Base-by-base conservation (phyloP, 1,140 invertebrate species). In the Penaeus vannamei region DNA sequence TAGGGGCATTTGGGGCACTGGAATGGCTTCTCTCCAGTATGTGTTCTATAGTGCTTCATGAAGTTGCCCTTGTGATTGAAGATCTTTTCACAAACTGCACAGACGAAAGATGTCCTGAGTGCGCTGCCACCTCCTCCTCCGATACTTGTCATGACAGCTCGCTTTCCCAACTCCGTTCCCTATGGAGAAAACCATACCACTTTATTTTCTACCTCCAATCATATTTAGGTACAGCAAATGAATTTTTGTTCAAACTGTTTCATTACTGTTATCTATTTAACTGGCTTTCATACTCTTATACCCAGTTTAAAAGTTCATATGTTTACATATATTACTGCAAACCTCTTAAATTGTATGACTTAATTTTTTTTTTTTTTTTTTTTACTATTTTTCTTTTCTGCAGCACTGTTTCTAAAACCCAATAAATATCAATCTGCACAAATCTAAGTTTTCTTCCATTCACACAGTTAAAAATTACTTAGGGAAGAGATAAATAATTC, bases 21-120 rank as follows among this genome's bases (percentile, higher is more conserved):
- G 72, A 89, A 89, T 64, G 87, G 87, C 23, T 84, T 89, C 60
- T 89, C 87, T 32, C 87, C 87, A n/a, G 87, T 89, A 42, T 89
- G 87, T n/a, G 87, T 89, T 29, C 87, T 66, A 72, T 84, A 89
- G 53, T 89, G 87, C 82, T 89, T 89, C 87, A 84, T 83, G 87
- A 77, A 89, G 87, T 89, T 89, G 87, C 87, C 87, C 60, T 83
- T 89, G 87, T 89, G 87, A 80, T 89, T 89, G 81, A 89, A 89
- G 26, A 59, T 26, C 82, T 89, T 89, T 60, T 89, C 81, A 64
- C 87, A 89, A 84, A 89, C 69, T 64, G 64, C 53, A 89, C 87
- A 89, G 87, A 84, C 64, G 87, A 89, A 89, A 26, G 80, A 42
- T 22, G 81, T 61, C 66, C 84, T 84, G 81, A 62, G 26, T 26